Conservation (phyloP, 2,113 vertebrate genomes). For the Poeciliopsis retropinna region DNA sequence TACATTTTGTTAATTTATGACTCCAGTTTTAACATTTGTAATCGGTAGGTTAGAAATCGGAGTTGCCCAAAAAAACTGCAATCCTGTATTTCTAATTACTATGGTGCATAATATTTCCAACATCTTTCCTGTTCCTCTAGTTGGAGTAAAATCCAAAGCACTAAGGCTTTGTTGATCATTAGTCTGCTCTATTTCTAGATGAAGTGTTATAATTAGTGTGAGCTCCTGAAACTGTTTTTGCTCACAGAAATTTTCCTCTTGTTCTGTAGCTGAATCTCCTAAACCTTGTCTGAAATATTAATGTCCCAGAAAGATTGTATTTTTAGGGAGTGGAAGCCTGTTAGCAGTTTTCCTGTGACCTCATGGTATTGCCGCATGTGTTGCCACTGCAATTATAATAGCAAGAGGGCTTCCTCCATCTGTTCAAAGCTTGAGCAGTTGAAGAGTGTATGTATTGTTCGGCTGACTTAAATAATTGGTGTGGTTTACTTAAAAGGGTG, state of each 20-base stretch:
- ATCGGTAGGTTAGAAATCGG: no score
- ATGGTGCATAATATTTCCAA: not conserved
- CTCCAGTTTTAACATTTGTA: no score
- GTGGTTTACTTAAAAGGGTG: conserved; percentile 82
- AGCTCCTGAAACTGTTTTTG: conserved; percentile 40
- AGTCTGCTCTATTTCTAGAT: conserved; percentile 35
- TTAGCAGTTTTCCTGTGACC: conserved; percentile 62
- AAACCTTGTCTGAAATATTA: conserved; percentile 72
- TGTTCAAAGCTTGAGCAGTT: conserved; percentile 63
- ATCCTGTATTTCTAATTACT: not conserved
- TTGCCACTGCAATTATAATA: conserved; percentile 69
- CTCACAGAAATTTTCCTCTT: conserved; percentile 4
- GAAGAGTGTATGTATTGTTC: conserved; percentile 71
- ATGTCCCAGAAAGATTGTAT: conserved; percentile 60
- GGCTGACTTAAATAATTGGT: conserved; percentile 82
- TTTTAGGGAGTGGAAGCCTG: conserved; percentile 52
- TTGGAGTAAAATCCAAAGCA: conserved; percentile 12
- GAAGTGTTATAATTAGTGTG: conserved; percentile 35
- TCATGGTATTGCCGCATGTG: conserved; percentile 61
- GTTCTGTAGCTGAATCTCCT: conserved; percentile 42
- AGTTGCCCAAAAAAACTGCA: no score
- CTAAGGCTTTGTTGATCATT: conserved; percentile 33
- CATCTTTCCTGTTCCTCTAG: not conserved
- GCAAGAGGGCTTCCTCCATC: conserved; percentile 63
- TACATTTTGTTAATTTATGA: no score